phyloP scores from a whole-genome alignment of 2,113 vertebrate species.

The Anas platyrhynchos region DNA sequence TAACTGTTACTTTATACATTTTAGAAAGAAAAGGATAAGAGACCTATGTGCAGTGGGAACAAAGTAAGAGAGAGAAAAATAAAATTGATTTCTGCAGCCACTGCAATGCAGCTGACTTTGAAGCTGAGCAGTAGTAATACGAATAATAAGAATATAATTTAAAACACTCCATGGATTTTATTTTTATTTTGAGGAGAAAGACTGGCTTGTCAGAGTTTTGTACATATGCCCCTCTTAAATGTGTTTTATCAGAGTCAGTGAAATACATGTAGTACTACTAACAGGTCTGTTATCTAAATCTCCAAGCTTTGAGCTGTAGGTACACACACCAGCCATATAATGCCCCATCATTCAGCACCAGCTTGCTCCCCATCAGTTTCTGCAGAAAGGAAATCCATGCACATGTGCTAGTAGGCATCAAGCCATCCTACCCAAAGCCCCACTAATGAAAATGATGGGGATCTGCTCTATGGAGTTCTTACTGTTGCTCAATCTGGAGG shows the following conservation, averaged over 20 bases:
- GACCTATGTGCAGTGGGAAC: neutral
- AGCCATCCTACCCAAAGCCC: neutral
- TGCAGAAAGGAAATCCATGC: neutral
- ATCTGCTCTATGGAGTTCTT: fast-evolving
- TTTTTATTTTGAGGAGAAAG: neutral
- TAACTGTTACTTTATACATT: neutral
- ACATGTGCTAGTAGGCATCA: neutral
- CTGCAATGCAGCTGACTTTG: neutral
- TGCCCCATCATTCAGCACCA: neutral
- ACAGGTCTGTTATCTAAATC: neutral
- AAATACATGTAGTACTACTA: neutral
- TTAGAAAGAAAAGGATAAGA: neutral
- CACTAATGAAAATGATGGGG: neutral
- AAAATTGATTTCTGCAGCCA: neutral
- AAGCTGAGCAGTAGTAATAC: neutral
- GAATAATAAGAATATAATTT: neutral
- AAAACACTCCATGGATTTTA: neutral
- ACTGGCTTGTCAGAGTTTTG: neutral
- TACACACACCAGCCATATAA: neutral
- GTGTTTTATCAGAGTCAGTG: neutral
- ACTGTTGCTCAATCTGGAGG: neutral
- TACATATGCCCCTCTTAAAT: neutral
- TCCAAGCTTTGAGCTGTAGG: neutral
- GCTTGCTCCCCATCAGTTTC: neutral
- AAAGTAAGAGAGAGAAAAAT: neutral